Evolutionary conservation across 1,140 invertebrate genomes (phyloP), one percentile per base, ranked within the genome.

Genomic region (Drosophila repletoides): DNA sequence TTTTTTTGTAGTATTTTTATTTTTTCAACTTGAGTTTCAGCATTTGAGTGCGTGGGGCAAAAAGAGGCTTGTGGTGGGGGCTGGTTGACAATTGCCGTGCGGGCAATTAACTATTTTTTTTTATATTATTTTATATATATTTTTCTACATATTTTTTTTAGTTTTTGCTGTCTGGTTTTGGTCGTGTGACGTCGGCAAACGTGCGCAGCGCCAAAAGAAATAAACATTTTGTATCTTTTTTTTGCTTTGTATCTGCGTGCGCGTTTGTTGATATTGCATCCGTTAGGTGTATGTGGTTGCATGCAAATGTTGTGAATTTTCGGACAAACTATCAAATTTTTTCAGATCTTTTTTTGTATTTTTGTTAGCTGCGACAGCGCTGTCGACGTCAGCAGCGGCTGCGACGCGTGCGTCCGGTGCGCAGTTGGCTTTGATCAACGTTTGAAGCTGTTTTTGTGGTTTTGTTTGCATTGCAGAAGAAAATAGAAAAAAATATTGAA

Each of bases 281-380:
- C 79, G 79, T 86, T 84, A 84, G 79, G 80, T 84, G 79, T 84
- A 60, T 83, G 75, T 75, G 71, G 75, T 58, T 84, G 79, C 69
- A 84, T 84, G 79, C 79, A 84, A 84, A 84, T 76, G 79, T 74
- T 74, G 61, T 75, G 74, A 79, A 75, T 83, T 79, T 84, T 65
- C 38, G 70, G 61, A n/a, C 43, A 53, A 79, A 66, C 65, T 73
- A 61, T n/a, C 31, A 40, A 41, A 14, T 19, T 28, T 10, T 22
- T 7, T 22, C 19, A 2, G 5, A 36, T 2, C 7, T 36, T 4
- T 36, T 14, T 36, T 5, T 3, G 5, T 36, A n/a, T 79, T 79
- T 75, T 56, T 52, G 40, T 49, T 21, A 28, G 15, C 36, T 22
- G 24, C 53, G 53, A 7, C 36, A 15, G 19, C 51, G 41, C n/a